phyloP scores from a whole-genome alignment of 2,113 vertebrate genomes.

The Proteles cristata region DNA sequence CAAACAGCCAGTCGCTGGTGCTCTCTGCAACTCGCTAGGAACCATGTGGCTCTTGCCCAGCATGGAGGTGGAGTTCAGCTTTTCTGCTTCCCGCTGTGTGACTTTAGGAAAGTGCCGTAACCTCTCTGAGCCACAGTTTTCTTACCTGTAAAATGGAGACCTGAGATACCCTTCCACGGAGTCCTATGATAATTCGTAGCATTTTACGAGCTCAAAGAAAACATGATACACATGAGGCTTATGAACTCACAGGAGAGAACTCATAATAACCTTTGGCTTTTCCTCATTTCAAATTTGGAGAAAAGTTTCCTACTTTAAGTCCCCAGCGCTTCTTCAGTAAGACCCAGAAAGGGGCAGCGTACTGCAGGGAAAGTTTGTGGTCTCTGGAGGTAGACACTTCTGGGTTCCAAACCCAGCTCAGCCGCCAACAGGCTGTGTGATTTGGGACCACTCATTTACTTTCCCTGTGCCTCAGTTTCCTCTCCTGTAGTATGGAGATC shows the following conservation, averaged over 20 bases:
- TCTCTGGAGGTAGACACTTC: neutral
- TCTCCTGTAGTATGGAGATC: neutral
- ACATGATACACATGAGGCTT: neutral
- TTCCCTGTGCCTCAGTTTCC: neutral
- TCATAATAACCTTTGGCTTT: neutral
- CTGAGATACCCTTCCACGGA: neutral
- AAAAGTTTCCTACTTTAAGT: neutral
- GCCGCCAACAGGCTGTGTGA: neutral
- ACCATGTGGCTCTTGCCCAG: neutral
- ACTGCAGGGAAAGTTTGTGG: accelerated
- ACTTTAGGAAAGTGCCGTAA: neutral
- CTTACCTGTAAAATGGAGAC: neutral
- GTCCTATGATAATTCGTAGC: neutral
- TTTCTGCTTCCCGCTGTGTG: neutral
- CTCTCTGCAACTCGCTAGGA: neutral
- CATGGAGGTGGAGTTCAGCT: neutral
- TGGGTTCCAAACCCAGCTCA: neutral
- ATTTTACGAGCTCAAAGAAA: neutral
- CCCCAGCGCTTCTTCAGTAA: neutral
- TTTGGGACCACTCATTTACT: neutral
- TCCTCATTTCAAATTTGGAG: neutral
- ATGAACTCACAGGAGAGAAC: neutral
- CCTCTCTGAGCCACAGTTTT: neutral
- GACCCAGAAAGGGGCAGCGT: neutral
- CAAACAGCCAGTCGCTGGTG: neutral